These are phyloP conservation scores for Leptestheria dahalacensis DNA, from an alignment of 1,140 invertebrate species.

Conservation along the genomic window DNA sequence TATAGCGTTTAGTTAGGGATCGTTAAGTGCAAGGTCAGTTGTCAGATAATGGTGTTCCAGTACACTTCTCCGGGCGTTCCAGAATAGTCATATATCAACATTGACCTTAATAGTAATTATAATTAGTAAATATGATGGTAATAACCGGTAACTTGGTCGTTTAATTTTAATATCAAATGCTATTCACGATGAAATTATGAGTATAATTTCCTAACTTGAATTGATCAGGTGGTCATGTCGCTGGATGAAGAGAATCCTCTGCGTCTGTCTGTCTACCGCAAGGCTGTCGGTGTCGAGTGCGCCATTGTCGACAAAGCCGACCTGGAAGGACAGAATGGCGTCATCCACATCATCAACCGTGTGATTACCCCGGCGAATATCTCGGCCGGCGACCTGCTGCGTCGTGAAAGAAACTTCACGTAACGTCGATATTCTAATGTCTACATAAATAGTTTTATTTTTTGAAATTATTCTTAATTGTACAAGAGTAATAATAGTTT, in stretches of 20 bases:
- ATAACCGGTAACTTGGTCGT: too few species aligned
- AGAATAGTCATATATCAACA: too few species aligned
- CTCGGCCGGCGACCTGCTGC: conserved; percentile 30
- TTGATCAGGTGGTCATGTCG: conserved; percentile 27
- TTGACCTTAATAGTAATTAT: too few species aligned
- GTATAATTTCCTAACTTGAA: too few species aligned
- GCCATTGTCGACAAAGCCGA: conserved; percentile 31
- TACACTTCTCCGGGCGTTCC: too few species aligned
- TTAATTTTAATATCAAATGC: too few species aligned
- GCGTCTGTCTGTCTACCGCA: conserved; percentile 31
- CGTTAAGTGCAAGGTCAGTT: too few species aligned
- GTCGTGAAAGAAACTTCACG: conserved; percentile 29
- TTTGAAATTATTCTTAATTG: not conserved
- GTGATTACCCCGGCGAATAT: conserved; percentile 33
- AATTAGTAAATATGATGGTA: too few species aligned
- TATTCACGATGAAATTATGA: too few species aligned
- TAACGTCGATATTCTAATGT: conserved; percentile 20
- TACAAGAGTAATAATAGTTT: too few species aligned
- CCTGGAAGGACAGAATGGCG: conserved; percentile 37
- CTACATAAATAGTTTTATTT: not conserved
- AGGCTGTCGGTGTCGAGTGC: conserved; percentile 31
- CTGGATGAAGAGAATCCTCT: conserved; percentile 30
- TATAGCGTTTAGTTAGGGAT: too few species aligned
- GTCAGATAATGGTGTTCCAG: too few species aligned
- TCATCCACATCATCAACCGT: conserved; percentile 37